Base-by-base conservation (phyloP, 2,888 invertebrate genomes). In the Cosmopolites sordidus region DNA sequence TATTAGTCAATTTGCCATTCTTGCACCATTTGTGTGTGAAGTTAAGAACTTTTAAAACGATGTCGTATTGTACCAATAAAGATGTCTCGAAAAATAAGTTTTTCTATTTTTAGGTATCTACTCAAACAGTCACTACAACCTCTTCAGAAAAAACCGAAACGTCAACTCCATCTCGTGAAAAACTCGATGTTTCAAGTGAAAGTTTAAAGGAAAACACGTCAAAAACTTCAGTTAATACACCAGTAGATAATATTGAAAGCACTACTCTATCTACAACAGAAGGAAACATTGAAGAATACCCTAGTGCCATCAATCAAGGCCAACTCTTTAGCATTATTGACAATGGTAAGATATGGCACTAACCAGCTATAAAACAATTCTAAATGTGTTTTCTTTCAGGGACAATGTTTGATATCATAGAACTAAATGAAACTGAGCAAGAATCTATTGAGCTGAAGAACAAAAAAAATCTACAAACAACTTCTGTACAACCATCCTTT, bases 261-360 rank as follows among this genome's bases (percentile, higher is more conserved):
- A 50, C 43, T 5, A 27, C 11, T 12, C 18, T 42, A n/a, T 40
- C 52, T 9, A 18, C 43, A 15, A 41, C 43, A 15, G 45, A 48
- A 44, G 46, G 17, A 15, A 48, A 40, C 16, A 37, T 30, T 27
- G 69, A 63, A 2, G 74, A 74, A 53, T 74, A 69, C 62, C 69
- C 74, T 1, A 70, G 71, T 49, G 73, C 69, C 22, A 74, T 75
- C 49, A 72, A 66, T 60, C 75, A 75, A 59, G 74, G 75, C 27
- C 75, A 75, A 60, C 60, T 75, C 17, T 74, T 75, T 58, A 72
- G 73, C 52, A 72, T 74, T 33, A 72, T 74, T 18, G 73, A 72
- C 58, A 73, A 74, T 59, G 74, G 69, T 68, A 61, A 59, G 53
- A 14, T 15, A 41, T 16, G 8, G 12, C 22, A 22, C 4, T 22